Base-by-base conservation (phyloP, 2,113 vertebrate species). In the Sapajus apella region DNA sequence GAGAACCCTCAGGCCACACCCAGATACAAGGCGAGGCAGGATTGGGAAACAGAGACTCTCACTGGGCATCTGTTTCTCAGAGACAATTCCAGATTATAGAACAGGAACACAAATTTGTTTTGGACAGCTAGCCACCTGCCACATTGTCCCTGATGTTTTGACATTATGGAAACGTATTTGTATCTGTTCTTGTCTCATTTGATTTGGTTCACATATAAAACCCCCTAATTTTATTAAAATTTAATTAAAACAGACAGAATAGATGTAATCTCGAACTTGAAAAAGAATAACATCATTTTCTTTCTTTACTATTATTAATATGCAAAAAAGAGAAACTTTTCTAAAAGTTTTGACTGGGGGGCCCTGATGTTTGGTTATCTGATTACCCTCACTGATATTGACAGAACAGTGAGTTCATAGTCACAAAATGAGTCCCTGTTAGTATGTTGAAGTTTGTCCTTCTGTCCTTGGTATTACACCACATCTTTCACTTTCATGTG, bases 331-430 rank as follows among this genome's bases (percentile, higher is more conserved):
- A 96, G 50, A 96, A 47, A 43, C 61, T 55, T 83, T 95, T 90
- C 56, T 82, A 37, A 25, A 58, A 80, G 35, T 91, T 90, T 81
- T 66, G 43, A 75, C 10, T 72, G 40, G 6, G 6, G 37, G 30
- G 18, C 52, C 32, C 45, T 14, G 21, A 40, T n/a, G 30, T 84
- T 84, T 75, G 81, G 87, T 72, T 85, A 35, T 55, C 47, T 73
- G 93, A 82, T 95, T 72, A 20, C 66, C 58, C 43, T 80, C 64
- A 56, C 50, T 83, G 66, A 76, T 93, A 72, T 13, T 61, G 90
- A 97, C 72, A 90, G 80, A 90, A 75, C 68, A 83, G 35, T 23
- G 64, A 79, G 61, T 45, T 97, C 93, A 87, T 40, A 85, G 88
- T 94, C 94, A 96, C 66, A 45, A 35, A 43, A 52, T 14, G 70